These are phyloP conservation scores for Podilymbus podiceps DNA, from an alignment of 2,113 vertebrate species.

Conservation along the genomic window DNA sequence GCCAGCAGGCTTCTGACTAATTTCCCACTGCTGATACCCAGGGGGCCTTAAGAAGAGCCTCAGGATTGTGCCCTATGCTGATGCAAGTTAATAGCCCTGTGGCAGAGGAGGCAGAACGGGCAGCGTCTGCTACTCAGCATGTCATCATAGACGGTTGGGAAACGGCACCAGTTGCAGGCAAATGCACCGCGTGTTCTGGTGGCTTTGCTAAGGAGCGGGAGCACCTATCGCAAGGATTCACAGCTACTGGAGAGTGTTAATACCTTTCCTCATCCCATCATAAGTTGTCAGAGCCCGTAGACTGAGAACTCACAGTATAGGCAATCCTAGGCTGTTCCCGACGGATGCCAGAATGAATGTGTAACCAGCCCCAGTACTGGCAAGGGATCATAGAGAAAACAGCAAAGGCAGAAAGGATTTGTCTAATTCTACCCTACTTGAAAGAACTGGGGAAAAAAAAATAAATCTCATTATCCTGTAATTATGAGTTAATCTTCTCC, in stretches of 20 bases:
- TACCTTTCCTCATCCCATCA: neutral
- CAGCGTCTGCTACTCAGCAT: neutral
- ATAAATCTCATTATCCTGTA: neutral
- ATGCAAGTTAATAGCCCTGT: neutral
- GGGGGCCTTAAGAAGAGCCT: neutral
- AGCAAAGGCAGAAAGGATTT: neutral
- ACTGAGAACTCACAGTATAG: neutral
- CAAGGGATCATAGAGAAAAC: neutral
- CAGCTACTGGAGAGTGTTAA: neutral
- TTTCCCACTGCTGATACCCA: neutral
- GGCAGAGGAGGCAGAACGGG: neutral
- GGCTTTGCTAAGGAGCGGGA: neutral
- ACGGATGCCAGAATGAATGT: neutral
- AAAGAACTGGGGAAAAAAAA: neutral
- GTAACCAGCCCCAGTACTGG: neutral
- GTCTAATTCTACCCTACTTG: neutral
- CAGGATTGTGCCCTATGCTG: neutral
- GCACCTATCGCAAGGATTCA: neutral
- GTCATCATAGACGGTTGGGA: neutral
- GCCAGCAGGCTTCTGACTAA: neutral
- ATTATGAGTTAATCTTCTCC: neutral
- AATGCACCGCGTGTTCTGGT: neutral
- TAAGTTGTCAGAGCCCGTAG: neutral
- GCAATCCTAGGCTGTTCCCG: neutral
- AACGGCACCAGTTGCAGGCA: neutral